These are phyloP conservation scores for Centropus unirufus DNA, from an alignment of 2,113 vertebrate species.

Conservation along the genomic window DNA sequence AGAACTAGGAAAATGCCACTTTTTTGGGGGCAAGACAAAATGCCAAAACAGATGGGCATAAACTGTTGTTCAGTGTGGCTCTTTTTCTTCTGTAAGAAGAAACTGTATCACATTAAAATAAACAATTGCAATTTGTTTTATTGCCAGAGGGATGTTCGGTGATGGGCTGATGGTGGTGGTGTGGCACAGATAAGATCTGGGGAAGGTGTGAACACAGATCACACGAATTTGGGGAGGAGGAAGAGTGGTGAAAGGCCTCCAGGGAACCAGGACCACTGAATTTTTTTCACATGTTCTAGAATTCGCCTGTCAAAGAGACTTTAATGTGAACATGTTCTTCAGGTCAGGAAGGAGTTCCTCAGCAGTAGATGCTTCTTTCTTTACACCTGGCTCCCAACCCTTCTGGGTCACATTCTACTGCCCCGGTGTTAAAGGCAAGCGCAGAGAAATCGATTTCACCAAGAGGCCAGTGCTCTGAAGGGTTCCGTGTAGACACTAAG, in stretches of 20 bases:
- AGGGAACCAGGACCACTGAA: background rate
- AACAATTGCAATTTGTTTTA: background rate
- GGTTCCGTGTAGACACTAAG: background rate
- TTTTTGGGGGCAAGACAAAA: background rate
- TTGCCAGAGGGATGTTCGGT: accelerated
- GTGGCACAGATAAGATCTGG: background rate
- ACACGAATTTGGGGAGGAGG: background rate
- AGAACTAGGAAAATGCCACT: background rate
- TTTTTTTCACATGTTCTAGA: background rate
- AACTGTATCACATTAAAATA: background rate
- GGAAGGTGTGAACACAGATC: background rate
- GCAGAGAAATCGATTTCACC: background rate
- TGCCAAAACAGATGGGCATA: background rate
- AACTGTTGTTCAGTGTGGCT: background rate
- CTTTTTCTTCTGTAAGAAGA: background rate
- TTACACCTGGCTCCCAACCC: background rate
- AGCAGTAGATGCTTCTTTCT: accelerated
- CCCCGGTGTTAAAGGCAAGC: background rate
- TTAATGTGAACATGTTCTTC: background rate
- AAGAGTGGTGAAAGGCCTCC: background rate
- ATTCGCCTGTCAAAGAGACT: background rate
- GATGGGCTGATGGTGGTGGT: background rate
- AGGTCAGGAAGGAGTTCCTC: background rate
- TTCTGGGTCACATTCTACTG: background rate
- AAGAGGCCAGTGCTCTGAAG: background rate